phyloP scores from a whole-genome alignment of 2,888 invertebrate species.

The Drosophila leonis region DNA sequence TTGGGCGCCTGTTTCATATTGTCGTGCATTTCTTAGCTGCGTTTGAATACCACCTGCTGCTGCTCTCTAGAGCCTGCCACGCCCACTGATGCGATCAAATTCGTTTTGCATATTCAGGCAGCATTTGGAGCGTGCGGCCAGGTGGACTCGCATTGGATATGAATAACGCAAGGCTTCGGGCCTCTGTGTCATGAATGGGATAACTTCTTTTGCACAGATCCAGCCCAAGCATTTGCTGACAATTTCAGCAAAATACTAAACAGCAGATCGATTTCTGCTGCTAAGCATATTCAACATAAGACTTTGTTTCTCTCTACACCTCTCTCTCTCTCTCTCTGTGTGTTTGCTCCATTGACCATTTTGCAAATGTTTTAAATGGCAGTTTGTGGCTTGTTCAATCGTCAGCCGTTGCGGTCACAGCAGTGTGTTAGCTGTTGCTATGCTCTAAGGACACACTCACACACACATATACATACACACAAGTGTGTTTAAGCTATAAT shows the following conservation, averaged over 20 bases:
- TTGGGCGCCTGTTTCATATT: constrained; percentile 22
- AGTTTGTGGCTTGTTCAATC: constrained; percentile 37
- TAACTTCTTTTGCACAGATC: not conserved
- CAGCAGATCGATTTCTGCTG: not conserved
- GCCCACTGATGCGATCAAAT: constrained; percentile 27
- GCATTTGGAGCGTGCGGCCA: constrained; percentile 9
- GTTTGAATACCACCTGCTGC: not conserved
- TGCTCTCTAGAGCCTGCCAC: constrained; percentile 8
- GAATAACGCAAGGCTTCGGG: constrained; percentile 6
- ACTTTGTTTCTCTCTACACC: not conserved
- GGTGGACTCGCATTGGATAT: constrained; percentile 12
- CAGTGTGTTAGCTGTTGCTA: constrained; percentile 2
- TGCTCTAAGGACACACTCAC: constrained; percentile 1
- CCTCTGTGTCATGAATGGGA: not conserved
- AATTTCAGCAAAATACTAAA: constrained; percentile 19
- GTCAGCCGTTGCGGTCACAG: constrained; percentile 27
- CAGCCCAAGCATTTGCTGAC: not conserved
- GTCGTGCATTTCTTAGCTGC: constrained; percentile 33
- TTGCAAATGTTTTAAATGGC: constrained; percentile 40
- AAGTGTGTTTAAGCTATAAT: constrained; percentile 1
- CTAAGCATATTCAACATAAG: not conserved
- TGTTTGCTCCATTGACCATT: constrained; percentile 11
- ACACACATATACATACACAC: not conserved
- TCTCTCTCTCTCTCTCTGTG: not conserved
- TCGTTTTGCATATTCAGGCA: constrained; percentile 29